Base-by-base conservation (phyloP, 35 echinoderm and acorn worm species). In the Holothuria glaberrima region DNA sequence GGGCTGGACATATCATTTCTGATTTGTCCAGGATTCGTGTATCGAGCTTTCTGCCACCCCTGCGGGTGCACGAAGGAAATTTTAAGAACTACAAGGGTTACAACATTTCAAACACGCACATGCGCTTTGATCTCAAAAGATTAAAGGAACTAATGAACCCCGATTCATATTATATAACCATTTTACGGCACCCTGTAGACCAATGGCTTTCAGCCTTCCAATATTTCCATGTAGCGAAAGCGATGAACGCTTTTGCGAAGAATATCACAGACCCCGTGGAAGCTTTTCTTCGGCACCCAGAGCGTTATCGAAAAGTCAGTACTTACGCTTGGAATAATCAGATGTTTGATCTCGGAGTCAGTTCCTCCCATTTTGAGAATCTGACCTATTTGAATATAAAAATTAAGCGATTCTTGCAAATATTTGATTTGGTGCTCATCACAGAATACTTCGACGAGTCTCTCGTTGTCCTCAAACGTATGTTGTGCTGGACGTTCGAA, bases 371-470 rank as follows among this genome's bases (percentile, higher is more conserved):
- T 33, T 78, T 84, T 48, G 26, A 62, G 9, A 33, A 74, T 59
- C 24, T 27, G 31, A 20, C 17, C 19, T 48, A 67, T 18, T 36
- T 94, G 5, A 33, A 90, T 6, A 45, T 26, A 1, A 72, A 86
- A 34, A 84, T 94, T 30, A 33, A 78, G 5, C 21, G 58, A 20
- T 73, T 90, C 19, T 29, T 22, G 13, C 73, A 86, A 14, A 46
- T 83, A 85, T 64, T 94, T 64, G 80, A 72, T 86, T 63, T 94
- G 25, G 92, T 94, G 4, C 35, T 94, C 12, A 85, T 94, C 28
- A 94, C 89, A 33, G 92, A 94, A 35, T 90, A 94, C 44, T 90
- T 90, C 33, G 92, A 94, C 41, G 88, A 94, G 24, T 94, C 92
- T 19, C 88, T 94, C 16, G 35, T 94, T 41, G 34, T 94, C 19